Evolutionary conservation across 1,140 invertebrate genomes (phyloP), one percentile per base, ranked within the genome.

Genomic region (Drosophila sp.): DNA sequence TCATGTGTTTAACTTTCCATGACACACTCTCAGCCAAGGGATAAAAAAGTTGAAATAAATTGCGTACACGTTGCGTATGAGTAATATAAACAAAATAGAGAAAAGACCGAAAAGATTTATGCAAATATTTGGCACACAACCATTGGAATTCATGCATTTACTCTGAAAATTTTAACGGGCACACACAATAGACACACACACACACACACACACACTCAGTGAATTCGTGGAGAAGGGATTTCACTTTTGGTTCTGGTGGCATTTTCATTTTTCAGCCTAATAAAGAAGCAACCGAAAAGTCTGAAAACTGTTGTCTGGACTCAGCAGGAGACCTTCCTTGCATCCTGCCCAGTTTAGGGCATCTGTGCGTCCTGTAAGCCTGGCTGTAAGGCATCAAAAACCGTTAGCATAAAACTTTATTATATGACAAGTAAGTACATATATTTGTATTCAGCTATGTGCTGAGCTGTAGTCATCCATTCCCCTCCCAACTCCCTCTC

Each of bases 331-430:
- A 14, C 56, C 67, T 79, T 69, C 36, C 48, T 27, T 56, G 58
- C 45, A 61, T 45, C 29, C 65, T 54, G 9, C 56, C n/a, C 45
- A 50, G n/a, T n/a, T n/a, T n/a, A n/a, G 38, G 56, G 16, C 45
- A 14, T 67, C 58, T 74, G 78, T 41, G 40, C 21, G 53, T 50
- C 18, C 45, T 57, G 46, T 66, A 38, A 29, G 36, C 21, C 29
- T 58, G 13, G 66, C 77, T 76, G 78, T 72, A 76, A 82, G 78
- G 73, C 83, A 87, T 89, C 79, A 73, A 79, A 78, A 70, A 69
- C 82, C 83, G 76, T 82, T 87, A 87, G 80, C 82, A 87, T 87
- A 82, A 87, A 87, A 87, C 71, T 87, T 87, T 87, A 87, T 87
- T 89, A 87, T 87, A 87, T 87, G 82, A 87, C 82, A 89, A 87